phyloP scores from a whole-genome alignment of 2,888 invertebrate genomes.

The Hemaris fuciformis region DNA sequence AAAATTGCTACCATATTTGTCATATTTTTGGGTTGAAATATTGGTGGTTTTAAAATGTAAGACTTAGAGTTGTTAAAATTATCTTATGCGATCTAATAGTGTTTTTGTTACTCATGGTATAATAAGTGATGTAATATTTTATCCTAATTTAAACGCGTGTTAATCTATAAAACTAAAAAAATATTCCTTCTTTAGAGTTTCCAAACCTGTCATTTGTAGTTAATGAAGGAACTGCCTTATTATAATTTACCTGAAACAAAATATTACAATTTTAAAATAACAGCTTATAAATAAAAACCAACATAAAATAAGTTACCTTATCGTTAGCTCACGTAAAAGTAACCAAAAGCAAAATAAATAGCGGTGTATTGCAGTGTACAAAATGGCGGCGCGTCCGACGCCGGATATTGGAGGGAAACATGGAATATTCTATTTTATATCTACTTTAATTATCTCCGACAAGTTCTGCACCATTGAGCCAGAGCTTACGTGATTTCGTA shows the following conservation, averaged over 20 bases:
- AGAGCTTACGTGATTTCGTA: constrained; percentile 18
- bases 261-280: not conserved
- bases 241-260: not conserved
- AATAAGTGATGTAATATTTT: no score
- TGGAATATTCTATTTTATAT: constrained; percentile 74
- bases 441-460: constrained; percentile 72
- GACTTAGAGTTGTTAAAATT: no score
- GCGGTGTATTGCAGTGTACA: constrained; percentile 28
- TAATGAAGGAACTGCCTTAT: not conserved
- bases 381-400: constrained; percentile 54
- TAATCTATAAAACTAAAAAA: no score
- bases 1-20: not conserved
- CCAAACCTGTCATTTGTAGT: not conserved
- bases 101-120: no score
- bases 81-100: no score
- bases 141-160: no score
- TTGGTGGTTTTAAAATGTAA: no score
- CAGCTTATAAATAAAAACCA: not conserved
- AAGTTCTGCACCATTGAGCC: constrained; percentile 55
- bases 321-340: not conserved
- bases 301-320: not conserved
- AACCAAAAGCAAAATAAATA: constrained; percentile 1
- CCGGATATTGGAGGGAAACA: constrained; percentile 63
- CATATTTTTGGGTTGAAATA: not conserved
- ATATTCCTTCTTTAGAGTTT: not conserved